Conservation (phyloP, 2,797 vertebrate genomes). For the Merluccius polli region DNA sequence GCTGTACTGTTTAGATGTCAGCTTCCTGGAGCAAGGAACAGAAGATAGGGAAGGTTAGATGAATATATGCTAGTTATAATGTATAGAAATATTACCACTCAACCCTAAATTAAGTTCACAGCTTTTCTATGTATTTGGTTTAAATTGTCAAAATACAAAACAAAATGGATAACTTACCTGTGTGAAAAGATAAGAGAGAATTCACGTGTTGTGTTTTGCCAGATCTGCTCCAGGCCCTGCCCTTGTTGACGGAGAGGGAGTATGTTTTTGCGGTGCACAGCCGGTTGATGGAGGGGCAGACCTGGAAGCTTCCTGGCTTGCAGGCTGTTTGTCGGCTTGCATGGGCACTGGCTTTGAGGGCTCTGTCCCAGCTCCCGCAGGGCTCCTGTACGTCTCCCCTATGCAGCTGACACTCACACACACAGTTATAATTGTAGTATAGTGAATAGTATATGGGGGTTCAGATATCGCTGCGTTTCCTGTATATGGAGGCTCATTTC, state of each 20-base stretch:
- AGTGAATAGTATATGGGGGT: neutral
- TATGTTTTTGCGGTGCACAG: slow-evolving; percentile 89
- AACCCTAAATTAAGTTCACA: neutral
- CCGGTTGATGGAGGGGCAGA: slow-evolving; percentile 84
- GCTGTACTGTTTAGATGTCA: slow-evolving; percentile 94
- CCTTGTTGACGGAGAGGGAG: slow-evolving; percentile 86
- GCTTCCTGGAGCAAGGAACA: slow-evolving; percentile 88
- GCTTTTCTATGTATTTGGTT: neutral
- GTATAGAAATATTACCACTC: neutral
- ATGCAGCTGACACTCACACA: neutral
- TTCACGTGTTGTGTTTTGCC: slow-evolving; percentile 27
- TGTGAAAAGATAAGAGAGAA: neutral
- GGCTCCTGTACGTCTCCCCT: slow-evolving; percentile 77
- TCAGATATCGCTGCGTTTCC: neutral
- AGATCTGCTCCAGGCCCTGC: slow-evolving; percentile 89
- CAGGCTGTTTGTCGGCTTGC: slow-evolving; percentile 89
- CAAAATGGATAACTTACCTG: neutral
- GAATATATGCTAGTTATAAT: neutral
- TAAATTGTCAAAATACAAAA: neutral
- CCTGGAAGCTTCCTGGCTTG: slow-evolving; percentile 90
- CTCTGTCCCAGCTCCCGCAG: slow-evolving; percentile 91
- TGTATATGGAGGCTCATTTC: neutral
- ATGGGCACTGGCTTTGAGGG: slow-evolving; percentile 91
- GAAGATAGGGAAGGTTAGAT: slow-evolving; percentile 90
- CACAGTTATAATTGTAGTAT: neutral